These are phyloP conservation scores for Nannoperca obscura DNA, from an alignment of 2,797 vertebrate genomes.

Conservation along the genomic window DNA sequence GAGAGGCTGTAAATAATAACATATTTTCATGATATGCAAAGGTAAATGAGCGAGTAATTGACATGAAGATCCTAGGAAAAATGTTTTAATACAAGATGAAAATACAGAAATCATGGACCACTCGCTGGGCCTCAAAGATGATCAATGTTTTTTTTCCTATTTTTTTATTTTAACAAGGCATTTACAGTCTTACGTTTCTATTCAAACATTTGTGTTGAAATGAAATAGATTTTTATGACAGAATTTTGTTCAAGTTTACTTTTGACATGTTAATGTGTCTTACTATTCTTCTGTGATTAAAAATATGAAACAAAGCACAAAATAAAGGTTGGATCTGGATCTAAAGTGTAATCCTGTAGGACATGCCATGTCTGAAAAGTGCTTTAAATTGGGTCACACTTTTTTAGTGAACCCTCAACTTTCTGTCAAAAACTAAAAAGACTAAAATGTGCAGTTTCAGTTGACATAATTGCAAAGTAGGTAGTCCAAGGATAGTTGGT, in stretches of 20 bases:
- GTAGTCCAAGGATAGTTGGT: not conserved
- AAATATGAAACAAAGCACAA: not conserved
- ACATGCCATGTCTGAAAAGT: not conserved
- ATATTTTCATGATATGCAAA: not conserved
- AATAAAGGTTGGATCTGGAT: not conserved
- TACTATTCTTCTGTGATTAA: not conserved
- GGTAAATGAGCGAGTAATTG: not conserved
- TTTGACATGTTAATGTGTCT: not conserved
- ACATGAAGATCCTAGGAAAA: not conserved
- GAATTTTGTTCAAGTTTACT: not conserved
- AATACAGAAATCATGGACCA: not conserved
- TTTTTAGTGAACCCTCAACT: conserved; percentile 3
- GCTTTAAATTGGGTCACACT: not conserved
- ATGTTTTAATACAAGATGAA: not conserved
- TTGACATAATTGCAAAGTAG: not conserved
- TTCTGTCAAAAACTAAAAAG: not conserved
- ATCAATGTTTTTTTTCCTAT: not conserved
- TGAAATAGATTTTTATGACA: not conserved
- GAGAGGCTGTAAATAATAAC: not conserved
- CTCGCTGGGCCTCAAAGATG: not conserved
- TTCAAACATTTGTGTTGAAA: not conserved
- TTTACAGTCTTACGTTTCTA: not conserved
- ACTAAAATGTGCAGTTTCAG: not conserved
- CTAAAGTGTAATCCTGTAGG: not conserved
- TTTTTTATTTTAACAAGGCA: not conserved